These are phyloP conservation scores for Orchesellides sinensis DNA, from an alignment of 2,888 invertebrate genomes.

Conservation along the genomic window DNA sequence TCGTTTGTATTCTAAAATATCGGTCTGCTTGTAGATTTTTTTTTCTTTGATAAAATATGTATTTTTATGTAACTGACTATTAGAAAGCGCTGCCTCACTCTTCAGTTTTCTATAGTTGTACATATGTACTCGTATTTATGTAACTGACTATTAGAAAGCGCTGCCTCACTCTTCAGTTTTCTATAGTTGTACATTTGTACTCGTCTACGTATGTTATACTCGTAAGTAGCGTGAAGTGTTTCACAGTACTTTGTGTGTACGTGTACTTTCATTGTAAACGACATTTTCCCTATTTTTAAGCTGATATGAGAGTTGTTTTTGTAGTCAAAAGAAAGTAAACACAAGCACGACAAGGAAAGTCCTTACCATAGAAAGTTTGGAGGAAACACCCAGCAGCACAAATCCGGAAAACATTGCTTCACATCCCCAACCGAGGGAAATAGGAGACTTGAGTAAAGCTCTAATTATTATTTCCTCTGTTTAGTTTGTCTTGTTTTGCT, in stretches of 20 bases:
- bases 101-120: no score
- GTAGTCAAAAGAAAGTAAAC: slow-evolving; percentile 50
- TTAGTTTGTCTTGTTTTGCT: slow-evolving; percentile 55
- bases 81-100: no score
- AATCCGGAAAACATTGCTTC: slow-evolving; percentile 51
- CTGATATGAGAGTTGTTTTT: slow-evolving; percentile 16
- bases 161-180: no score
- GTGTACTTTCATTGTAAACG: slow-evolving; percentile 11
- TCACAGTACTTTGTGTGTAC: no score
- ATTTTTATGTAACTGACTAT: no score
- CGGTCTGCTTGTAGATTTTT: no score
- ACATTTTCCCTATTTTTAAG: slow-evolving; percentile 24
- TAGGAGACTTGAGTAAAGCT: slow-evolving; percentile 61
- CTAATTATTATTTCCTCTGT: slow-evolving; percentile 68
- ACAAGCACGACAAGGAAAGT: slow-evolving; percentile 33
- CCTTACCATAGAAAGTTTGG: slow-evolving; percentile 35
- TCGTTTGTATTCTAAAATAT: not conserved
- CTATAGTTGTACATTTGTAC: no score
- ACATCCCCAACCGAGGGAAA: slow-evolving; percentile 37
- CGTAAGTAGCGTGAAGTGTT: no score
- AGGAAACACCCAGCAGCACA: slow-evolving; percentile 55
- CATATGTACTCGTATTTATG: no score
- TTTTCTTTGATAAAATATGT: no score
- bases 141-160: no score
- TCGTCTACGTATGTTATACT: no score